Evolutionary conservation across 1,140 invertebrate species (phyloP), one percentile per base, ranked within the genome.

Genomic region (Scaptomyza hsui): DNA sequence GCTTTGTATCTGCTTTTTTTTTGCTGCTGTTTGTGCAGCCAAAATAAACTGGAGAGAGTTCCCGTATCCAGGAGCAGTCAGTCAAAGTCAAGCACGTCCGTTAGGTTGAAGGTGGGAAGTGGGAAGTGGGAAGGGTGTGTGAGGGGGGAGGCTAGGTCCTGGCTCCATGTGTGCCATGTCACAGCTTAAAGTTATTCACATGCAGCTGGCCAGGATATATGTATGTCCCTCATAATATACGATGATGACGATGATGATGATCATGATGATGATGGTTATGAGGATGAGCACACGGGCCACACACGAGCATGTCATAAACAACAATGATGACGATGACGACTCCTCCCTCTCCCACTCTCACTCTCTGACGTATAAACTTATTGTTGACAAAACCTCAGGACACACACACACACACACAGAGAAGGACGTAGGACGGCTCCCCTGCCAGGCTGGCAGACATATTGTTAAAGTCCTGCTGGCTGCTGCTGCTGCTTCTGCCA

Each of bases 311-410:
- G 75, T 85, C 78, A 86, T 86, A 86, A 86, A 86, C 82, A 86
- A 85, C 81, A 86, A 86, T n/a, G 32, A 37, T 37, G 32, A 37
- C 26, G 32, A 37, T n/a, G 32, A n/a, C 76, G 64, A 76, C 39
- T 83, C 65, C 75, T 75, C 61, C 53, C 63, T 6, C 6, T 26
- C 24, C n/a, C n/a, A n/a, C n/a, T 26, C 4, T 6, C 75, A 67
- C 57, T 52, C 63, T 75, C 73, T 75, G 81, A 71, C 77, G 65
- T 80, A 85, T 76, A 85, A 85, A 86, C 80, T 85, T 86, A 86
- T 86, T 86, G 81, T 86, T 86, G 81, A 88, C 81, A 86, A 86
- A 86, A 86, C 81, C 81, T 81, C 77, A 79, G 73, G 81, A 74
- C 81, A 82, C 61, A 75, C 59, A 68, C 53, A 67, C 19, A 16